Evolutionary conservation across 2,797 vertebrate genomes (phyloP).

Genomic region (Rhadinocentrus ornatus): DNA sequence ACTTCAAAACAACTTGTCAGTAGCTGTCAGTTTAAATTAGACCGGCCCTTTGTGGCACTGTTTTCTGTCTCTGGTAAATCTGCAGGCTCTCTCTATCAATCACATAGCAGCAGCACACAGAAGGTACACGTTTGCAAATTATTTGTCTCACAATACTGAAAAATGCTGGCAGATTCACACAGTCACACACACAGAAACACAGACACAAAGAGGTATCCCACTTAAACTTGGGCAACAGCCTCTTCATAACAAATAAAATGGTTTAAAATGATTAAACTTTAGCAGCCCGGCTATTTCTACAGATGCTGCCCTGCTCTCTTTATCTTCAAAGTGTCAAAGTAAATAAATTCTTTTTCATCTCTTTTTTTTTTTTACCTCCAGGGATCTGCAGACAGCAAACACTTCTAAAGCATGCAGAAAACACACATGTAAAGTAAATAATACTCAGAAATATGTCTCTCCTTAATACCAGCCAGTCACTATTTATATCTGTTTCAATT

Average conservation of each 20-base stretch:
- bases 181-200: constrained; percentile 8
- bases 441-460: constrained; percentile 23
- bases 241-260: constrained; percentile 52
- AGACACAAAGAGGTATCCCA: constrained; percentile 18
- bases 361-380: constrained; percentile 38
- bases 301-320: constrained; percentile 37
- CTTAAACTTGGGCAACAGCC: constrained; percentile 39
- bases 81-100: constrained; percentile 71
- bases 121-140: constrained; percentile 21
- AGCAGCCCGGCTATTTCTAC: constrained; percentile 46
- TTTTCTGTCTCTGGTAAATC: constrained; percentile 71
- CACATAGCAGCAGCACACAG: constrained; percentile 38
- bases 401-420: constrained; percentile 43
- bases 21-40: constrained; percentile 77
- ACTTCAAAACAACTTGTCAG: constrained; percentile 76
- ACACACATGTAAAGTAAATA: constrained; percentile 18
- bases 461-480: constrained; percentile 21
- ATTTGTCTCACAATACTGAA: constrained; percentile 41
- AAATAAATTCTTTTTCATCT: constrained; percentile 65
- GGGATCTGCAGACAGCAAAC: constrained; percentile 51
- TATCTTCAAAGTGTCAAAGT: constrained; percentile 51
- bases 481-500: constrained; percentile 25
- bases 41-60: constrained; percentile 53
- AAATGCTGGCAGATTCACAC: constrained; percentile 21
- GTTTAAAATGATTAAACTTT: constrained; percentile 57